Evolutionary conservation across 2,797 vertebrate species (phyloP).

Genomic region (Arrhamphus sclerolepis): DNA sequence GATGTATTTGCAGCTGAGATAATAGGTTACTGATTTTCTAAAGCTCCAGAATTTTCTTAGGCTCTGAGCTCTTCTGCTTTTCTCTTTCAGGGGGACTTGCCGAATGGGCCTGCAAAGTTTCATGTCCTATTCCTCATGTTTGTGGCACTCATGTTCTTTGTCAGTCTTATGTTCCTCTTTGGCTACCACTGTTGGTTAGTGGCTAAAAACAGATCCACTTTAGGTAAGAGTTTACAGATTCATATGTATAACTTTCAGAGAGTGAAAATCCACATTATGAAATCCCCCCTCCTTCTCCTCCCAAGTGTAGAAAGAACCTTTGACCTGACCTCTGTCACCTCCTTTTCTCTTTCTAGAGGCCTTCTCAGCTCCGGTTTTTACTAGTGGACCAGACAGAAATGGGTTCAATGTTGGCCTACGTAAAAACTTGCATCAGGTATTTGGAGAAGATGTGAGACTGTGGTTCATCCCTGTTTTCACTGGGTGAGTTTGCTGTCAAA

Average conservation of each 20-base stretch:
- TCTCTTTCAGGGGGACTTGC: slow-evolving; percentile 85
- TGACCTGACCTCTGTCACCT: slow-evolving; percentile 1
- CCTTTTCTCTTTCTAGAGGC: slow-evolving; percentile 84
- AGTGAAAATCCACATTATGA: too few species aligned
- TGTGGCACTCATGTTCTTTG: slow-evolving; percentile 96
- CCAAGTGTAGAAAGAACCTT: not conserved
- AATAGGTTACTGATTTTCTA: not conserved
- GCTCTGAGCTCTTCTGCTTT: slow-evolving; percentile 30
- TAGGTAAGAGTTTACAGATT: slow-evolving; percentile 83
- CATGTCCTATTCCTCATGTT: slow-evolving; percentile 97
- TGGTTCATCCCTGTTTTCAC: slow-evolving; percentile 94
- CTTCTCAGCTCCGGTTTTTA: slow-evolving; percentile 93
- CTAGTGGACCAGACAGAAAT: slow-evolving; percentile 91
- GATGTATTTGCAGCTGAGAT: not conserved
- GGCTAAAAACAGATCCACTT: slow-evolving; percentile 93
- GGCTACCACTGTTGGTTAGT: slow-evolving; percentile 98
- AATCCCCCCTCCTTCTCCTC: too few species aligned
- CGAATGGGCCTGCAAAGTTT: slow-evolving; percentile 91
- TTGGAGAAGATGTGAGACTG: slow-evolving; percentile 90
- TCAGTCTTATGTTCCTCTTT: slow-evolving; percentile 97
- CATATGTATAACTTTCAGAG: too few species aligned
- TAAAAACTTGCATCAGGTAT: slow-evolving; percentile 93
- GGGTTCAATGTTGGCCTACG: slow-evolving; percentile 91
- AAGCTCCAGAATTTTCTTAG: slow-evolving; percentile 3
- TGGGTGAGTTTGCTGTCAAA: slow-evolving; percentile 78